A percentile compares a stretch with the other conserved stretches of the same genome.
These are phyloP conservation scores for Phalacrocorax carbo DNA, from an alignment of 2,113 vertebrate species.

Conservation along the genomic window DNA sequence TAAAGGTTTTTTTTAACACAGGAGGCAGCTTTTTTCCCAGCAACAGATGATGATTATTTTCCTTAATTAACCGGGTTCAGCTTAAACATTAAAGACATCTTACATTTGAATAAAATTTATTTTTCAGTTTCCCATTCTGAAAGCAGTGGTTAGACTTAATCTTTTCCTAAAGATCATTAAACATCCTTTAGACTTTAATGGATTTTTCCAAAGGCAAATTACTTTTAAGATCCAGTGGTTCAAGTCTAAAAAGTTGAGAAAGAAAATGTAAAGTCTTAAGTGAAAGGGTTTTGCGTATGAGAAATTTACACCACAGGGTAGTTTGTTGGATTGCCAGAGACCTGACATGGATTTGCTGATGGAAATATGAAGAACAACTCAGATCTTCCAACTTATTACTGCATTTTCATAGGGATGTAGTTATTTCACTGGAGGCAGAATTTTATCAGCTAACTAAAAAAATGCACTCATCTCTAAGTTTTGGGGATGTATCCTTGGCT, in stretches of 20 bases:
- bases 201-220: not conserved
- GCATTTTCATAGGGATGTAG: not conserved
- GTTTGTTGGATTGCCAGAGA: not conserved
- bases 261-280: not conserved
- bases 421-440: not conserved
- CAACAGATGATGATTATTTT: slow-evolving; percentile 28
- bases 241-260: not conserved
- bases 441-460: not conserved
- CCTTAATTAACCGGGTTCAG: not conserved
- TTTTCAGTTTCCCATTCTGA: not conserved
- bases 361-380: not conserved
- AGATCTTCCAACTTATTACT: not conserved
- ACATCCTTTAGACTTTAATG: not conserved
- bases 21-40: not conserved
- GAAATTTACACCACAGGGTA: not conserved
- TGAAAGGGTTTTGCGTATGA: not conserved
- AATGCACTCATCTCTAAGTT: not conserved
- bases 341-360: not conserved
- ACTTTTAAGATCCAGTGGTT: not conserved
- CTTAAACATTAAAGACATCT: not conserved
- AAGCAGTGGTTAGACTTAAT: not conserved
- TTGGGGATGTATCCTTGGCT: not conserved
- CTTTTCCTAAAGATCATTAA: not conserved
- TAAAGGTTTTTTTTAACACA: not conserved
- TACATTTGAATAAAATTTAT: not conserved